These are phyloP conservation scores for Macquaria australasica DNA, from an alignment of 2,113 vertebrate species.

Conservation along the genomic window DNA sequence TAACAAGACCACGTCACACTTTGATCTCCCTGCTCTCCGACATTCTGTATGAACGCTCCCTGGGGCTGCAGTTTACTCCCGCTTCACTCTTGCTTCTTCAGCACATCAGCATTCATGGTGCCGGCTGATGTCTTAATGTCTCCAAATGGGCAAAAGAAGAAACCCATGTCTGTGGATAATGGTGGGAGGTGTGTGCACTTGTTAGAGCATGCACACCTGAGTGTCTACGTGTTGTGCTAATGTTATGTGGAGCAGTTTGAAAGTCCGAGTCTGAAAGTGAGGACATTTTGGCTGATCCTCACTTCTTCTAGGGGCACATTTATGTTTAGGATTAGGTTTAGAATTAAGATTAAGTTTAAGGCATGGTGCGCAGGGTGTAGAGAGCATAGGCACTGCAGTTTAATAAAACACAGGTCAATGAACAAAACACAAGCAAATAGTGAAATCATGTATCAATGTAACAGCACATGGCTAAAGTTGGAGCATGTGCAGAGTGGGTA, in stretches of 20 bases:
- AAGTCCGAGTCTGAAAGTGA: background rate
- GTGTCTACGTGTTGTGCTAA: background rate
- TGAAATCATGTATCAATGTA: background rate
- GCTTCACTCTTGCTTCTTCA: constrained; percentile 16
- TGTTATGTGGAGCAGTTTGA: background rate
- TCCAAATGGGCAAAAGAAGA: constrained; percentile 26
- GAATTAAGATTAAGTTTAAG: background rate
- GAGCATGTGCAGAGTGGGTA: too few species aligned
- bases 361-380: too few species aligned
- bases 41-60: constrained; percentile 42
- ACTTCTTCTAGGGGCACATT: background rate
- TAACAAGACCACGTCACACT: constrained; percentile 56
- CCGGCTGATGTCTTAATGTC: constrained; percentile 37
- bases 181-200: background rate
- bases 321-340: background rate
- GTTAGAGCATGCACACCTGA: background rate
- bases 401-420: background rate
- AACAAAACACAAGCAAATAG: background rate
- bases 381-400: background rate
- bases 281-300: background rate
- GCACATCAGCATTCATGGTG: constrained; percentile 29
- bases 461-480: too few species aligned
- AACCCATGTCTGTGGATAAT: constrained; percentile 5
- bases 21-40: constrained; percentile 56
- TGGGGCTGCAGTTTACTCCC: constrained; percentile 36